Base-by-base conservation (phyloP, 2,888 invertebrate genomes). In the Schrankia costaestrigalis region DNA sequence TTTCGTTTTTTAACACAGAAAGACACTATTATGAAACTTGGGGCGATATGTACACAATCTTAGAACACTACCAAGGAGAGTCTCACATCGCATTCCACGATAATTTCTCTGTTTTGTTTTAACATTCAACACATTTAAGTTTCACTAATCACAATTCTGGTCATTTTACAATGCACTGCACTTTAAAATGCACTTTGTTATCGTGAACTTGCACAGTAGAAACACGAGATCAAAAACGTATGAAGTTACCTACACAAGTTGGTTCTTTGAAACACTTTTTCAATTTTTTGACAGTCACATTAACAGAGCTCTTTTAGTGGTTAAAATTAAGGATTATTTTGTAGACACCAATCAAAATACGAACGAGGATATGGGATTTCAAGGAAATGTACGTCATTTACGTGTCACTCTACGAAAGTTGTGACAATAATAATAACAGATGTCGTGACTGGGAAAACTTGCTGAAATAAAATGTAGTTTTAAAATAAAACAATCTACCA, bases 41-140 rank as follows among this genome's bases (percentile, higher is more conserved):
- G n/a, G n/a, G 69, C 85, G 80, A 84, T 83, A 85, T 71, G 77
- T 80, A 55, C 78, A 88, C 88, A 88, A 84, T 89, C 89, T 89
- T 77, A 88, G 87, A 78, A 86, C 89, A 87, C 88, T 89, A 87
- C 86, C 71, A 87, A 89, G 89, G 88, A 89, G 72, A 81, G 87
- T 84, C 78, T 78, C 86, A 88, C 72, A 87, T 85, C 86, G 86
- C 80, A 75, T 73, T 69, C 54, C 71, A 73, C 75, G 68, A 63
- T 71, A 60, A 59, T 56, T 51, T 60, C 54, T 54, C 63, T 57
- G 49, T 53, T 71, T 75, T 71, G 51, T 72, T 68, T 67, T 48
- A 41, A 47, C 63, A 54, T 58, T 56, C 60, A 66, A 65, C 68
- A 75, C 70, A 59, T 63, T 63, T 65, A 66, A 63, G 62, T 75